Conservation (phyloP, 2,113 vertebrate genomes). For the Hypomesus transpacificus region DNA sequence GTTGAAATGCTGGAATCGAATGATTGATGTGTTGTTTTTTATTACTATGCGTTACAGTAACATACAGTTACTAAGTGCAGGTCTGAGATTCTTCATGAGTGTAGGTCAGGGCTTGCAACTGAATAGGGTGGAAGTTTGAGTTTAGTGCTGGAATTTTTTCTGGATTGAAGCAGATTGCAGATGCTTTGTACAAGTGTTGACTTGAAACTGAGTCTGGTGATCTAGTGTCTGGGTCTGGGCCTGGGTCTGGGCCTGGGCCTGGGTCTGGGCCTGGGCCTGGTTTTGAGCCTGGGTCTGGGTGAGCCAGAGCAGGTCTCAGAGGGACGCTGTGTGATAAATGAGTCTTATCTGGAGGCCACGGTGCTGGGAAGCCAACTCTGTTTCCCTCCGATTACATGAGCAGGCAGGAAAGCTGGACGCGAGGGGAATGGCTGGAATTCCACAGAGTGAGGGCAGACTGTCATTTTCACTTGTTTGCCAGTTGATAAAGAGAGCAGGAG, state of each 20-base stretch:
- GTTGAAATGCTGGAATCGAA: too few species aligned
- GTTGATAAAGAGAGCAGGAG: slow-evolving; percentile 57
- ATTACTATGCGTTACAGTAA: too few species aligned
- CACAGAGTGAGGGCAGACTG: slow-evolving; percentile 54
- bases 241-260: slow-evolving; percentile 8
- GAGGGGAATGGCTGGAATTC: slow-evolving; percentile 65
- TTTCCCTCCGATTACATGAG: slow-evolving; percentile 72
- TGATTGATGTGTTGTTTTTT: too few species aligned
- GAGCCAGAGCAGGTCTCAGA: slow-evolving; percentile 46
- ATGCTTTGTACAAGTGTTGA: too few species aligned
- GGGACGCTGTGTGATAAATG: slow-evolving; percentile 72
- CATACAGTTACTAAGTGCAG: too few species aligned
- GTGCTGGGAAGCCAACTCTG: slow-evolving; percentile 63
- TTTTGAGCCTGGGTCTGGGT: slow-evolving; percentile 26
- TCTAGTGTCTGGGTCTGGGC: too few species aligned
- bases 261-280: slow-evolving; percentile 46
- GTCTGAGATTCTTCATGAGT: too few species aligned
- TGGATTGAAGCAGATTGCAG: too few species aligned
- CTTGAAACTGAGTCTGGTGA: too few species aligned
- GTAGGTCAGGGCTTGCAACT: too few species aligned
- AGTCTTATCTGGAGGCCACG: slow-evolving; percentile 68
- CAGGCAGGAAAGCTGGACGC: slow-evolving; percentile 71
- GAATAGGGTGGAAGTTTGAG: too few species aligned
- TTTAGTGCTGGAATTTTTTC: too few species aligned
- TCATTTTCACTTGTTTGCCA: slow-evolving; percentile 61